Base-by-base conservation (phyloP, 1,140 invertebrate genomes). In the Lepidurus packardi region DNA sequence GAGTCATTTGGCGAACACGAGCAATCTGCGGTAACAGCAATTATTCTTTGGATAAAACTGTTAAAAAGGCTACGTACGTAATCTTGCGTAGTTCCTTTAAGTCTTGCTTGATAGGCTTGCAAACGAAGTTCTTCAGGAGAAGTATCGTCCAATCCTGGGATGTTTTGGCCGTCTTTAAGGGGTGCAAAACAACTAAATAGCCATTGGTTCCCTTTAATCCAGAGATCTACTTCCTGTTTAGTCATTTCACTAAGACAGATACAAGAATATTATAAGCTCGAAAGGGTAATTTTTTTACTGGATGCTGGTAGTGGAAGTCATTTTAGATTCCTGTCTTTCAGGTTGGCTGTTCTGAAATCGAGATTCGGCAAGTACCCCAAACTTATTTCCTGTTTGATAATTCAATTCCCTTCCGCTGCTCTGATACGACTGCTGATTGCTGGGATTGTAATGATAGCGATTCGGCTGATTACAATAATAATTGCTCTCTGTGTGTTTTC, bases 301-400 rank as follows among this genome's bases (percentile, higher is more conserved):
- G 53, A 65, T 16, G 3, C 53, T 65, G 13, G 53, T 65, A 65
- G 6, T 65, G 6, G 16, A 21, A 13, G 16, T 21, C 53, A 21
- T 13, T 65, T 21, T 65, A 16, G 8, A n/a, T 65, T 65, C 53
- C 21, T 65, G 53, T 65, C 53, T 65, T 65, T 65, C 53, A 21
- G 53, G 53, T 21, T 65, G 53, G 53, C 13, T 65, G 53, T 16
- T 65, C 53, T 65, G 53, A 16, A 65, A 65, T 11, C 53, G 53
- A n/a, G 53, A 65, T 65, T 65, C 53, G 9, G 53, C 53, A 7
- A 65, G 53, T 65, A 65, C 53, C 13, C 53, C 53, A 65, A 65
- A 65, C 13, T 65, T 65, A 65, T 65, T 65, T 16, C 53, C 53
- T 21, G 53, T 65, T 65, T 65, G 53, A 65, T n/a, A 65, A 21